Evolutionary conservation across 2,797 vertebrate genomes (phyloP), one percentile per base, ranked within the genome.

Genomic region (Enteromius viviparus): DNA sequence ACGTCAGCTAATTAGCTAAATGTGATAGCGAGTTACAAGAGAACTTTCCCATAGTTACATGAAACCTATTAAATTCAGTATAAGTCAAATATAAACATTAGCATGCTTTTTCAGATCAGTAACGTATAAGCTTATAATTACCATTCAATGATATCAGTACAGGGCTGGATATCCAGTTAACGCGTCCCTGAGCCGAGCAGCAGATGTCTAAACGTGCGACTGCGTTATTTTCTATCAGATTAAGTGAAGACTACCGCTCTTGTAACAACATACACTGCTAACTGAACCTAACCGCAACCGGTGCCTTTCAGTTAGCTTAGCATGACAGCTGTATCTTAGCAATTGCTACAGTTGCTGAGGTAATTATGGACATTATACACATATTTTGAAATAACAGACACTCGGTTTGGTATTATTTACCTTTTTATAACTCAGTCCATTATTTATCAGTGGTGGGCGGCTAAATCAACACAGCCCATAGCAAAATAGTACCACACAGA

Each of bases 401-500:
- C 4, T 32, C 26, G 6, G n/a, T 64, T 26, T 12, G 6, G 3
- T 12, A 58, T 77, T 47, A 15, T 53, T 60, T 83, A 83, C 82
- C 82, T 83, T 77, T 26, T 60, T 26, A 19, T 62, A 71, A 21
- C 29, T 83, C 82, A 71, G 40, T 83, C 82, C 82, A 83, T 83
- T 40, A 17, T 78, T 42, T 23, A 29, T 21, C 9, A 8, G 65
- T 17, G 6, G 19, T 70, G 34, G 19, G 69, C 29, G 29, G 15
- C n/a, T 34, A 70, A 32, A 29, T 62, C 42, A 71, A 49, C 23
- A 17, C 42, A 60, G 65, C 47, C 40, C 37, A 70, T 70, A 3
- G 29, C 47, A 19, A 65, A 65, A 9, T 1, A 26, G 6, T 3
- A 58, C 26, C 19, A 34, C 81, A 47, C 64, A 23, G 19, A 62